Base-by-base conservation (phyloP, 2,888 invertebrate species). In the Hypena proboscidalis region DNA sequence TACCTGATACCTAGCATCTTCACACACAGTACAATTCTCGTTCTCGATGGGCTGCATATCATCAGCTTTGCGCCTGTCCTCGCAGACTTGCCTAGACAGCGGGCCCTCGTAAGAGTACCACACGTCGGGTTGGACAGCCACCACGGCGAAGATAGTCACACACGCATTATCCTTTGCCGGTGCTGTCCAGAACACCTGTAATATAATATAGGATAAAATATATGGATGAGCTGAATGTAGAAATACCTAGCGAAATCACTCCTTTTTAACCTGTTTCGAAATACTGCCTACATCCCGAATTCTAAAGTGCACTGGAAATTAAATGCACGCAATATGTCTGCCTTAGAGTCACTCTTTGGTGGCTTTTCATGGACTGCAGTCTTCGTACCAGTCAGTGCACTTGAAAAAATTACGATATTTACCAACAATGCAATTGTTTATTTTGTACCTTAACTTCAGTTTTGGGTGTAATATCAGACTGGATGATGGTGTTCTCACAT, bases 1-100 rank as follows among this genome's bases (percentile, higher is more conserved):
- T 63, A 89, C 90, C 80, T 83, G 70, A 60, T 88, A 90, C 40
- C 84, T 74, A 0, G 90, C 90, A 33, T 90, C 87, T 32, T 86
- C 87, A 38, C 87, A 87, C 2, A 77, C 81, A 30, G 67, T 45
- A 41, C 90, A 90, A 32, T 84, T 58, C 11, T 77, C 74, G 8
- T 86, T 87, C 42, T 84, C 78, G 19, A 62, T 67, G 0, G 90
- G 90, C 38, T 74, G 77, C 77, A 89, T 86, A 20, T 90, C 90
- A 6, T 87, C 87, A 1, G 74, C 74, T 29, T 88, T 89, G 9
- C 89, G 74, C 0, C 65, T 68, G 42, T 90, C 87, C 43, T 90
- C 90, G 32, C 90, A 90, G 0, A 90, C 74, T 0, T 52, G 67
- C 39, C 75, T 80, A 0, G 86, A 84, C 4, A 90, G 54, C 0